These are phyloP conservation scores for Lasioglossum vierecki DNA, from an alignment of 2,888 invertebrate species.

Conservation along the genomic window DNA sequence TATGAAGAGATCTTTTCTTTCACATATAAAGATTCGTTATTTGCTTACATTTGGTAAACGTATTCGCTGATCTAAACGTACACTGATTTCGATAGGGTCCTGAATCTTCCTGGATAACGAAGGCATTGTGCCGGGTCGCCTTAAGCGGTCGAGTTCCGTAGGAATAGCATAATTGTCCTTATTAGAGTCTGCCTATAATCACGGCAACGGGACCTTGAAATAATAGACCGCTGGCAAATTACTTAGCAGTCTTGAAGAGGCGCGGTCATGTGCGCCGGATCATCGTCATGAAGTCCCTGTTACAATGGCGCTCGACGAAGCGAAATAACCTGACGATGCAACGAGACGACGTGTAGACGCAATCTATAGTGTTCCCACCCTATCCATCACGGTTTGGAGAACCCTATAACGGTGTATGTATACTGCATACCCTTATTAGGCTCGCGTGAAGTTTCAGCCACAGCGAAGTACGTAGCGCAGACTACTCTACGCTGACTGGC, in stretches of 20 bases:
- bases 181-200: conserved; percentile 81
- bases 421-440: background rate
- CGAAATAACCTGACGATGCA: conserved; percentile 17
- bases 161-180: conserved; percentile 82
- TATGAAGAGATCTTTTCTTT: background rate
- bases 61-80: conserved; percentile 14
- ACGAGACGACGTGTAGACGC: background rate
- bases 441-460: background rate
- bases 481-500: background rate
- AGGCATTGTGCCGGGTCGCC: conserved; percentile 75
- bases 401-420: background rate
- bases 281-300: conserved; percentile 49
- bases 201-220: conserved; percentile 74
- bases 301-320: conserved; percentile 15
- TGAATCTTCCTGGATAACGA: conserved; percentile 62
- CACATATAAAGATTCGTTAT: too few relatives aligned
- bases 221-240: conserved; percentile 79
- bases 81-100: conserved; percentile 14
- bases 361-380: background rate
- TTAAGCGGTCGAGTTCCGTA: conserved; percentile 78
- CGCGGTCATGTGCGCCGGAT: conserved; percentile 58
- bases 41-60: background rate
- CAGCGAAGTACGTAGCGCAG: background rate
- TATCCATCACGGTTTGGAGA: background rate
- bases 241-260: conserved; percentile 71